A percentile compares a stretch with the other conserved stretches of the same genome.
phyloP scores from a whole-genome alignment of 2,888 invertebrate species.

The Eledone cirrhosa region DNA sequence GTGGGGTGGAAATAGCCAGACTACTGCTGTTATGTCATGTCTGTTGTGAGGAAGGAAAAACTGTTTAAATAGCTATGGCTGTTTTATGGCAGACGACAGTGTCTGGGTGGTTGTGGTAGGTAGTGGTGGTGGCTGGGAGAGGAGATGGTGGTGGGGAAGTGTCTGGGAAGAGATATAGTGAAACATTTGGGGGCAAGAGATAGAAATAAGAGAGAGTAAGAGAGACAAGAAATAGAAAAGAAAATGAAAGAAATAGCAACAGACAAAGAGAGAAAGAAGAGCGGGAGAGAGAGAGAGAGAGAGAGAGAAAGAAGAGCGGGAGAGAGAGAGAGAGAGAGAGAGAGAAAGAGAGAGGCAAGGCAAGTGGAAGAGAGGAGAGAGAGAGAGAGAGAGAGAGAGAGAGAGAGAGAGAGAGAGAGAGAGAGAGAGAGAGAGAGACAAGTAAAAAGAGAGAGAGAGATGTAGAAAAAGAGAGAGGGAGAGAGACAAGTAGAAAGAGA shows the following conservation, averaged over 20 bases:
- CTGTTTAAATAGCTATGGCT: no score
- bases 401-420: neutral
- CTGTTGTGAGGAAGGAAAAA: no score
- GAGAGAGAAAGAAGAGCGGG: neutral
- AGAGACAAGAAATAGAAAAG: no score
- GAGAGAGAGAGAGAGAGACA: neutral
- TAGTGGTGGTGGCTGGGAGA: no score
- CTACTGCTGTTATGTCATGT: no score
- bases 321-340: neutral
- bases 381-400: slow-evolving; percentile 26
- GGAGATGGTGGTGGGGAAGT: no score
- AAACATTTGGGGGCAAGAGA: neutral
- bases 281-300: no score
- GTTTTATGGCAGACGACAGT: no score
- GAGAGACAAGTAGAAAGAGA: neutral
- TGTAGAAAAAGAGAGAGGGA: neutral
- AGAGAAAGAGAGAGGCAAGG: neutral
- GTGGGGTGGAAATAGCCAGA: no score
- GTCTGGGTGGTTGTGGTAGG: no score
- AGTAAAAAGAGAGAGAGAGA: neutral
- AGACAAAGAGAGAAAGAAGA: neutral
- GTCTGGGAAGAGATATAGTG: neutral
- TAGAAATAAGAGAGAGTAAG: neutral
- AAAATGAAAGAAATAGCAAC: no score
- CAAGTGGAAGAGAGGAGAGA: neutral